Evolutionary conservation across 2,797 vertebrate species (phyloP).

Genomic region (Gambelia wislizenii): DNA sequence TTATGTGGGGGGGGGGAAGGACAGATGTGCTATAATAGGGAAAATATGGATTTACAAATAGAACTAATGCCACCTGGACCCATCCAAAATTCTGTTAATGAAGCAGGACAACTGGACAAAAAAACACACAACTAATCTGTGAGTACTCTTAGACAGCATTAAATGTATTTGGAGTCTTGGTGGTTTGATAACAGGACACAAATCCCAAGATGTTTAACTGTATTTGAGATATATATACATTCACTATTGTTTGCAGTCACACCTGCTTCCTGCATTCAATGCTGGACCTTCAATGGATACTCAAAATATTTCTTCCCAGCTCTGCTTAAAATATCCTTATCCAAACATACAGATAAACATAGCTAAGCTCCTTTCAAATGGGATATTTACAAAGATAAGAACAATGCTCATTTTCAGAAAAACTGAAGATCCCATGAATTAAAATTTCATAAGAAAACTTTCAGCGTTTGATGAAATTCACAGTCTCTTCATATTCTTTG

Average conservation of each 20-base stretch:
- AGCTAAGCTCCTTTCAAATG: not conserved
- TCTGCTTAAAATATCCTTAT: conserved; percentile 34
- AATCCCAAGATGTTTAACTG: conserved; percentile 16
- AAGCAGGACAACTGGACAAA: not conserved
- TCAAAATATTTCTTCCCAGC: conserved; percentile 4
- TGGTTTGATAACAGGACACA: not conserved
- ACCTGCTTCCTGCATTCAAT: conserved; percentile 31
- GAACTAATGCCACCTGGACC: not conserved
- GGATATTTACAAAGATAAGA: not conserved
- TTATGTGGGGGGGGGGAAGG: not conserved
- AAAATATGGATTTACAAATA: not conserved
- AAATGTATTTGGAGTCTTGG: not conserved
- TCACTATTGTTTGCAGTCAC: conserved; percentile 22
- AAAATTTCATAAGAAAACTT: not conserved
- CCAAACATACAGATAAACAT: conserved; percentile 2
- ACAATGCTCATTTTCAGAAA: not conserved
- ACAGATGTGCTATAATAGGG: not conserved
- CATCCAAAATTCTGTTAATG: not conserved
- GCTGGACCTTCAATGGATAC: not conserved
- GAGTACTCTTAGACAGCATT: not conserved
- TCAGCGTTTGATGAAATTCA: not conserved
- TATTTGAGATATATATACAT: not conserved
- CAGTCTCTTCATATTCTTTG: not conserved
- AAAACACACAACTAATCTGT: not conserved
- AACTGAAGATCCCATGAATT: not conserved